Evolutionary conservation across 2,888 invertebrate genomes (phyloP).

Genomic region (Tortricodes alternella): DNA sequence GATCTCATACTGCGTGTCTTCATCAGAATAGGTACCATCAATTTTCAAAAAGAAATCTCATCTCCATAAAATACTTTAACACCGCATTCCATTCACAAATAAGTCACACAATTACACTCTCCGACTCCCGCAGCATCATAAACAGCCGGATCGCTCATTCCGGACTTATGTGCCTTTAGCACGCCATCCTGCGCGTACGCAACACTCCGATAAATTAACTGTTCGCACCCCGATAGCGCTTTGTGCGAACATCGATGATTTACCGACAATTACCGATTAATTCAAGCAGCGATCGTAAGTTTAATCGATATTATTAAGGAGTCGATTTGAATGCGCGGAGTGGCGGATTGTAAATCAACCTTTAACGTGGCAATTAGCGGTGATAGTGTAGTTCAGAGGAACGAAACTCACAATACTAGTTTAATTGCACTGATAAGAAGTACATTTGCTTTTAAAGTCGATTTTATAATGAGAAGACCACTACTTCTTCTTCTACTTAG

Average conservation of each 20-base stretch:
- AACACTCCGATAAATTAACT: conserved; percentile 75
- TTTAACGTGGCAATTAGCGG: conserved; percentile 52
- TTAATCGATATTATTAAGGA: conserved; percentile 76
- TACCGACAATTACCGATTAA: conserved; percentile 83
- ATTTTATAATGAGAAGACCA: not conserved
- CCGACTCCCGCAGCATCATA: conserved; percentile 52
- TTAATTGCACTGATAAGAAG: not conserved
- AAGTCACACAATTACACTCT: conserved; percentile 62
- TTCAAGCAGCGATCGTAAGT: conserved; percentile 81
- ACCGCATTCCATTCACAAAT: conserved; percentile 39
- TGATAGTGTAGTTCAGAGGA: conserved; percentile 32
- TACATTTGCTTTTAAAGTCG: not conserved
- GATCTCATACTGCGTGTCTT: not conserved
- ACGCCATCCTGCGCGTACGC: conserved; percentile 65
- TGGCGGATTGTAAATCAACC: conserved; percentile 62
- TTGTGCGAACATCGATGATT: conserved; percentile 81
- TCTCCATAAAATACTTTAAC: conserved; percentile 14
- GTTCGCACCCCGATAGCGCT: conserved; percentile 79
- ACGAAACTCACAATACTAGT: conserved; percentile 1
- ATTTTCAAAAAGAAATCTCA: not conserved
- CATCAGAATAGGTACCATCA: not conserved
- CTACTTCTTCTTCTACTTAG: no score
- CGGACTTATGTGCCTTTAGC: conserved; percentile 71
- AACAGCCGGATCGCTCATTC: conserved; percentile 65
- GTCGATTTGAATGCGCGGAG: conserved; percentile 54